A percentile compares a stretch with the other conserved stretches of the same genome.
These are phyloP conservation scores for Asobara japonica DNA, from an alignment of 1,140 invertebrate genomes.

Conservation along the genomic window DNA sequence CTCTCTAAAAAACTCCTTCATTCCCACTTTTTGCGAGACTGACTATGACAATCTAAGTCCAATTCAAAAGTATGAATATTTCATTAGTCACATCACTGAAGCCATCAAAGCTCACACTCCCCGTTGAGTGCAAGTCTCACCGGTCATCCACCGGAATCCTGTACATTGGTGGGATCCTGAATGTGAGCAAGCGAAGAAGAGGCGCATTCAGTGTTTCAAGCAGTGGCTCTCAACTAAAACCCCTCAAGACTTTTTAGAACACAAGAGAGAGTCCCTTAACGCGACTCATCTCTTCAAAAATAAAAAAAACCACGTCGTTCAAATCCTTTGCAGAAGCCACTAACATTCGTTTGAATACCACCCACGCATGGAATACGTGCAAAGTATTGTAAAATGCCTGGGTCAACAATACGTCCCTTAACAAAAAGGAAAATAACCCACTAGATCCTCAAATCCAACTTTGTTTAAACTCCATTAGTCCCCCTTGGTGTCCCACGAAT, in stretches of 20 bases:
- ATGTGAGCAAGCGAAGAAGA: background rate
- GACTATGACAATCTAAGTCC: background rate
- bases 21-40: background rate
- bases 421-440: background rate
- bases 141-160: background rate
- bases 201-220: background rate
- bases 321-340: background rate
- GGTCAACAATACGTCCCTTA: background rate
- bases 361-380: background rate
- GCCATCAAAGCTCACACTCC: background rate
- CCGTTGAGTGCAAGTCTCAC: background rate
- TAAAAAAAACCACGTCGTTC: slow-evolving; percentile 14
- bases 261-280: slow-evolving; percentile 6
- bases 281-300: background rate
- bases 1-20: background rate
- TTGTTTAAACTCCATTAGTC: background rate
- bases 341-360: background rate
- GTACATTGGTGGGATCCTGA: slow-evolving; percentile 26
- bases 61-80: background rate
- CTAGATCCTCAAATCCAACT: background rate
- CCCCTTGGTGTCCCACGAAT: background rate
- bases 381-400: background rate
- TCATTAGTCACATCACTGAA: background rate
- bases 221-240: background rate
- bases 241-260: background rate